Conservation (phyloP, 2,797 vertebrate genomes). For the Hypotaenidia okinawae region DNA sequence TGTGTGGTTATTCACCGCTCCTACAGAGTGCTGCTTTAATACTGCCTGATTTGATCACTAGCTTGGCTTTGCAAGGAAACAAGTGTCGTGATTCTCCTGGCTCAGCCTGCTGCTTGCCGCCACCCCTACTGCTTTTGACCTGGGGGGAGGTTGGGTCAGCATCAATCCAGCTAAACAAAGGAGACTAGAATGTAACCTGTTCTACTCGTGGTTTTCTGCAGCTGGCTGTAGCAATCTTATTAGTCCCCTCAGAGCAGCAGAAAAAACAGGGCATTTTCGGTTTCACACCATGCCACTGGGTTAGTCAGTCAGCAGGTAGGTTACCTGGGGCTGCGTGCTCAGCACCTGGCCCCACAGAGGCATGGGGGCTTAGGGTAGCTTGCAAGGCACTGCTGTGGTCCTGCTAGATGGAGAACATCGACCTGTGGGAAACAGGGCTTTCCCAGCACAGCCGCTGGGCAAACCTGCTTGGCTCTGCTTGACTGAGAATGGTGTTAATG, state of each 20-base stretch:
- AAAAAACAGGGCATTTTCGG: background rate
- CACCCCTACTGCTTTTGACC: background rate
- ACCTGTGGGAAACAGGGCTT: background rate
- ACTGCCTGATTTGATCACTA: background rate
- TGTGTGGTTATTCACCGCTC: background rate
- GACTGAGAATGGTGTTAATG: rapidly evolving
- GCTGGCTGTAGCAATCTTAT: background rate
- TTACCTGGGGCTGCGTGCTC: background rate
- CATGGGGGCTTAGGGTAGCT: background rate
- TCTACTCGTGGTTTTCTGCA: background rate
- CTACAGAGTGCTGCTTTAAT: background rate
- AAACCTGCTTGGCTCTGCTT: background rate
- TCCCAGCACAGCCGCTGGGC: rapidly evolving
- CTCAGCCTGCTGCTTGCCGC: background rate
- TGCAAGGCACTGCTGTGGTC: background rate
- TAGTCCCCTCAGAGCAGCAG: background rate
- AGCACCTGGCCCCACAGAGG: background rate
- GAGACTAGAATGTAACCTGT: background rate
- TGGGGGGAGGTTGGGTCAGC: background rate
- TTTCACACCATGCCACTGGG: background rate
- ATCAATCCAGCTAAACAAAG: background rate
- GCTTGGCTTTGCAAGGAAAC: background rate
- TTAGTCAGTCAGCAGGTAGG: background rate
- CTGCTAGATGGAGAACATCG: background rate
- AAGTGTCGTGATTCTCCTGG: background rate